A percentile compares a stretch with the other conserved stretches of the same genome.
phyloP scores from a whole-genome alignment of 2,888 invertebrate genomes.

The Steinernema hermaphroditum region DNA sequence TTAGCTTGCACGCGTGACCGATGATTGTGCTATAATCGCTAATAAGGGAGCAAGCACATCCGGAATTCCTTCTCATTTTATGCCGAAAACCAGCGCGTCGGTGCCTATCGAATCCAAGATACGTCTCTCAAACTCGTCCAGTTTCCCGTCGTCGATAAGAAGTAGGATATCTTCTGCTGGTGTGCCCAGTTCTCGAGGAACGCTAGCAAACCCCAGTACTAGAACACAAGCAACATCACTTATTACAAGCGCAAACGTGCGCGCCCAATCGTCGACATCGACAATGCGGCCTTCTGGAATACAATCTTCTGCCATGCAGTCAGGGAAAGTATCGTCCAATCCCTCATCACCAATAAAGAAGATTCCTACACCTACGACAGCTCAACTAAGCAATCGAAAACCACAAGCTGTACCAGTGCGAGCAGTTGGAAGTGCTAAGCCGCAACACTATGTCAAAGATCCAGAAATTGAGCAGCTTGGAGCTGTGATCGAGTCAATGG shows the following conservation, averaged over 20 bases:
- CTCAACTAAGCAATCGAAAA: neutral
- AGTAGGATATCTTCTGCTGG: neutral
- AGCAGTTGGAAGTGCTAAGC: neutral
- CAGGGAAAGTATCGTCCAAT: neutral
- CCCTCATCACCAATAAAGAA: slow-evolving; percentile 18
- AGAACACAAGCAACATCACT: neutral
- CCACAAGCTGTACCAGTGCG: slow-evolving; percentile 3
- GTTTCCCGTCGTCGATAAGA: slow-evolving; percentile 10
- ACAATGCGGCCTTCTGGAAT: neutral
- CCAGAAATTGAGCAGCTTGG: slow-evolving; percentile 22
- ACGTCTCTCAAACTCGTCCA: slow-evolving; percentile 12
- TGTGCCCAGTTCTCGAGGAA: neutral
- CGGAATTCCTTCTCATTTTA: slow-evolving; percentile 20
- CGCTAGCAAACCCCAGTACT: neutral
- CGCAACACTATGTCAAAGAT: neutral
- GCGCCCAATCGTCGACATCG: neutral
- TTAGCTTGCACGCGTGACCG: slow-evolving; percentile 8
- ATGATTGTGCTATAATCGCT: slow-evolving; percentile 13
- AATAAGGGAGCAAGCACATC: slow-evolving; percentile 21
- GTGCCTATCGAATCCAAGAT: neutral
- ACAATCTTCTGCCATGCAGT: neutral
- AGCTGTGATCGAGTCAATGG: slow-evolving; percentile 25
- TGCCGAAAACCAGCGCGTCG: neutral
- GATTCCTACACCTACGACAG: slow-evolving; percentile 11
- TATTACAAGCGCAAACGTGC: slow-evolving; percentile 9